phyloP scores from a whole-genome alignment of 2,888 invertebrate genomes.

The Drosophila bunnanda region DNA sequence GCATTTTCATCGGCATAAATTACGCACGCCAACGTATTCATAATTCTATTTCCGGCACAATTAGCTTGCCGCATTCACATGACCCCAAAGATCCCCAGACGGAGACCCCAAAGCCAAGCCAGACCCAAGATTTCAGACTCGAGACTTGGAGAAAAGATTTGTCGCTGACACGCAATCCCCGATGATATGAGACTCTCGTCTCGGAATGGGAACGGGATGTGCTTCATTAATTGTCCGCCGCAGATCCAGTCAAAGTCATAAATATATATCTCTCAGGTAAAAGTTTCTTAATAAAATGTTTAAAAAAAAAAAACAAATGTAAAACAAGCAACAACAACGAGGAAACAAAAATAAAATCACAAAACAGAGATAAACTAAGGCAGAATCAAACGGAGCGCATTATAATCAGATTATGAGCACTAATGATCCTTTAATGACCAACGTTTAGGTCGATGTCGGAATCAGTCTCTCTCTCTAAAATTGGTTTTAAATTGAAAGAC shows the following conservation, averaged over 20 bases:
- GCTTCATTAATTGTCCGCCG: constrained; percentile 76
- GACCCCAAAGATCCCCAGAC: constrained; percentile 12
- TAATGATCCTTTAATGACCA: constrained; percentile 85
- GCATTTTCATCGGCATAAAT: constrained; percentile 73
- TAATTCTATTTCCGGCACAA: constrained; percentile 81
- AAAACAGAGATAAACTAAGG: constrained; percentile 49
- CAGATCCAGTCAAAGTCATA: constrained; percentile 22
- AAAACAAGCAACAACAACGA: background rate
- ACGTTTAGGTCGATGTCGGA: constrained; percentile 78
- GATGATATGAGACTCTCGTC: constrained; percentile 19
- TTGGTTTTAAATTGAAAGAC: constrained; percentile 73
- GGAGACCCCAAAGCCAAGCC: background rate
- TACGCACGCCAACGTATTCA: constrained; percentile 80
- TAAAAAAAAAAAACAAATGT: constrained; percentile 48
- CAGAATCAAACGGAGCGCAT: constrained; percentile 79
- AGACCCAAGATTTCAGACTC: background rate
- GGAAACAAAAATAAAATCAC: constrained; percentile 34
- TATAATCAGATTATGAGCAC: constrained; percentile 85
- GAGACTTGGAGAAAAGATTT: constrained; percentile 58
- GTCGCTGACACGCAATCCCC: constrained; percentile 73
- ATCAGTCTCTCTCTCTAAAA: constrained; percentile 46
- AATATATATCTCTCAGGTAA: constrained; percentile 67
- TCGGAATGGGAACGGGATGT: constrained; percentile 63
- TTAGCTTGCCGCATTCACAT: constrained; percentile 55
- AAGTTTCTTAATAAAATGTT: constrained; percentile 77